Evolutionary conservation across 2,797 vertebrate genomes (phyloP).

Genomic region (Malurus leucopterus): DNA sequence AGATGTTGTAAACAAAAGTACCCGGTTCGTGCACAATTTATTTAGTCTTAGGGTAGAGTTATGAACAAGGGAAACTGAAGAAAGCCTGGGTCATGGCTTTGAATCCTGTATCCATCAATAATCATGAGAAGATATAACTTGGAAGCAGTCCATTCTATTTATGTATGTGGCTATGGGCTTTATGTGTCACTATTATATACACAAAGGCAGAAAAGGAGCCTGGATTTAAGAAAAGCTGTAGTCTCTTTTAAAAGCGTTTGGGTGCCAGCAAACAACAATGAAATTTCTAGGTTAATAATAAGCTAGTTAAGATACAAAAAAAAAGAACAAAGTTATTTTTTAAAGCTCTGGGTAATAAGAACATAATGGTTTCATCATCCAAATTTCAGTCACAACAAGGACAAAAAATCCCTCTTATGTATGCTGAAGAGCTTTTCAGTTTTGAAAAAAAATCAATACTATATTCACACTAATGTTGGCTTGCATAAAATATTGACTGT

Average conservation of each 20-base stretch:
- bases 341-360: conserved; percentile 9
- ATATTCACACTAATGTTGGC: conserved; percentile 48
- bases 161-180: neutral
- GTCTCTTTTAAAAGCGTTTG: neutral
- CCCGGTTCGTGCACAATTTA: neutral
- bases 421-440: conserved; percentile 39
- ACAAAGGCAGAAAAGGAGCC: neutral
- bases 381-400: conserved; percentile 42
- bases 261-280: neutral
- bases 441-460: conserved; percentile 60
- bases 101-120: neutral
- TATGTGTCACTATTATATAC: neutral
- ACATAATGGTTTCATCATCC: conserved; percentile 46
- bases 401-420: conserved; percentile 5
- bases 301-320: neutral
- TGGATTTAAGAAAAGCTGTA: neutral
- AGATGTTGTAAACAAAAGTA: neutral
- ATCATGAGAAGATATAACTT: neutral
- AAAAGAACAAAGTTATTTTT: conserved; percentile 21
- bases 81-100: neutral
- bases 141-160: neutral
- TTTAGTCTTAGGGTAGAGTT: neutral
- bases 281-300: conserved; percentile 13
- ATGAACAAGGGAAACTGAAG: neutral
- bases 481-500: conserved; percentile 63